A percentile compares a stretch with the other conserved stretches of the same genome.
Evolutionary conservation across 2,797 vertebrate species (phyloP).

Genomic region (Alosa sapidissima): DNA sequence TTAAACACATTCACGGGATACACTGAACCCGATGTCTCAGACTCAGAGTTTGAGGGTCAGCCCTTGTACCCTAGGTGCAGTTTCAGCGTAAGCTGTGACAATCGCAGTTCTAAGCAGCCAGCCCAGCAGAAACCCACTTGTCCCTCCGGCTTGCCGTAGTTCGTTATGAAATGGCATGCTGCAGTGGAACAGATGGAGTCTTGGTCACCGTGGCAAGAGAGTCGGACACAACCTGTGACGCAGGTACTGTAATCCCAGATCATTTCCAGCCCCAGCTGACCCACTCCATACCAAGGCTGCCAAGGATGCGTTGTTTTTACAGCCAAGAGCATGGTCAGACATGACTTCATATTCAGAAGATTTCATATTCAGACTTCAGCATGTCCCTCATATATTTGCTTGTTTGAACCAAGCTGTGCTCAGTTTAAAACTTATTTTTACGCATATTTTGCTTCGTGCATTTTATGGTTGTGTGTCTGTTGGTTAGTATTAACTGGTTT

Average conservation of each 20-base stretch:
- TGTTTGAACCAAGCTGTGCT: not conserved
- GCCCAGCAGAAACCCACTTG: not conserved
- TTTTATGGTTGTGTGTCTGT: not conserved
- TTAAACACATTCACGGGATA: too few species aligned
- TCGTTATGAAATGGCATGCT: not conserved
- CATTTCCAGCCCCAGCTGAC: not conserved
- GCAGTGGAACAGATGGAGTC: constrained; percentile 12
- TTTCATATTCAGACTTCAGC: too few species aligned
- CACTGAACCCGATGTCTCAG: not conserved
- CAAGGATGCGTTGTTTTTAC: not conserved
- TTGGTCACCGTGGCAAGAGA: not conserved
- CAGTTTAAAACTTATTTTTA: not conserved
- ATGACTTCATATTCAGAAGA: too few species aligned
- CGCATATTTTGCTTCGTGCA: not conserved
- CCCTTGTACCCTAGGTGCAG: not conserved
- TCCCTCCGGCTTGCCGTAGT: constrained; percentile 13
- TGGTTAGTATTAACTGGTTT: not conserved
- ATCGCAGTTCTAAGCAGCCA: not conserved
- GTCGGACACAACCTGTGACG: constrained; percentile 1
- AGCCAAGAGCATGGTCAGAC: not conserved
- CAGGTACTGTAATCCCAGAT: constrained; percentile 7
- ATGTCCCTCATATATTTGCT: not conserved
- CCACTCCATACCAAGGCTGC: not conserved
- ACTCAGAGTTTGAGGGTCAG: not conserved
- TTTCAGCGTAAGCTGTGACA: not conserved